Evolutionary conservation across 1,140 invertebrate genomes (phyloP).

Genomic region (Atopsyche davidsoni): DNA sequence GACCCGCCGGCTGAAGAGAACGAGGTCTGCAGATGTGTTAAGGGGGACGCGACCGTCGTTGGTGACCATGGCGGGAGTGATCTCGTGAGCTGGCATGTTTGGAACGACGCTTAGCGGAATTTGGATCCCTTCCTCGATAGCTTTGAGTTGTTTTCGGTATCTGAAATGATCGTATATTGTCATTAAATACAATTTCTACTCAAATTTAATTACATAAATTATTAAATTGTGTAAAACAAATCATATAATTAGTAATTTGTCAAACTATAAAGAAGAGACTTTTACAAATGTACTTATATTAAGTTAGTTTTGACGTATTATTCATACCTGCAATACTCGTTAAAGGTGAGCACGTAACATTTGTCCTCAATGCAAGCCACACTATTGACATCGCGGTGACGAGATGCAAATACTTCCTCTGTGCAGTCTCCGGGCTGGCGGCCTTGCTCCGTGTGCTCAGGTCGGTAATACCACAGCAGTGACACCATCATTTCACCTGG

Average conservation of each 20-base stretch:
- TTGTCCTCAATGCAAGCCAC: slow-evolving; percentile 98
- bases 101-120: slow-evolving; percentile 40
- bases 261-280: too few relatives aligned
- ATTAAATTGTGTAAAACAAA: background rate
- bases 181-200: too few relatives aligned
- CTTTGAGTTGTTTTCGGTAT: slow-evolving; percentile 52
- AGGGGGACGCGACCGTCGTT: slow-evolving; percentile 58
- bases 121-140: slow-evolving; percentile 48
- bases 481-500: slow-evolving; percentile 96
- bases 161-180: slow-evolving; percentile 38
- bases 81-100: slow-evolving; percentile 36
- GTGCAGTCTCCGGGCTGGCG: slow-evolving; percentile 68
- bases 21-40: slow-evolving; percentile 70
- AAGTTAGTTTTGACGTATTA: too few relatives aligned
- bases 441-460: slow-evolving; percentile 91
- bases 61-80: slow-evolving; percentile 34
- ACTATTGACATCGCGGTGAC: slow-evolving; percentile 88
- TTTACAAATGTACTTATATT: too few relatives aligned
- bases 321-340: slow-evolving; percentile 94
- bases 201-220: background rate
- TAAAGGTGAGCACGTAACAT: slow-evolving; percentile 93
- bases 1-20: slow-evolving; percentile 89
- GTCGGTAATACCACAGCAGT: slow-evolving; percentile 94
- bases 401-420: slow-evolving; percentile 92
- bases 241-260: background rate